A percentile compares a stretch with the other conserved stretches of the same genome.
phyloP scores from a whole-genome alignment of 2,113 vertebrate genomes.

The Phaethon lepturus region DNA sequence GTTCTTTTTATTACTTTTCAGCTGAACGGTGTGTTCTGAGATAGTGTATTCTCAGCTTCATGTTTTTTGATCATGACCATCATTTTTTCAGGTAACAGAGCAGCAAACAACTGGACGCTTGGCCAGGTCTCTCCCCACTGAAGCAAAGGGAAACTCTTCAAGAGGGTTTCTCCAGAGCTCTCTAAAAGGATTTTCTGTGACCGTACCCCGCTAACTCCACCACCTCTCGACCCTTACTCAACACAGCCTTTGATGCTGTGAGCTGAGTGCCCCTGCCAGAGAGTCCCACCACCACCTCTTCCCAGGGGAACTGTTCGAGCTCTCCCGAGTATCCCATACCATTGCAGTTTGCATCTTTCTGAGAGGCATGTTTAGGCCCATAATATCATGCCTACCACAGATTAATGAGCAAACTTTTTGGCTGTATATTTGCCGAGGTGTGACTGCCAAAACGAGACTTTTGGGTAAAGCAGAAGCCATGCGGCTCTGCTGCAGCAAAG shows the following conservation, averaged over 20 bases:
- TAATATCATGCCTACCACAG: neutral
- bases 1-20: neutral
- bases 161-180: neutral
- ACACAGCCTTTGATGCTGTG: neutral
- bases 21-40: neutral
- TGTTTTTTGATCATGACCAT: neutral
- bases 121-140: neutral
- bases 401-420: neutral
- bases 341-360: neutral
- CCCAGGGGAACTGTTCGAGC: neutral
- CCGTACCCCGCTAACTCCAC: neutral
- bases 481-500: accelerated
- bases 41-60: neutral
- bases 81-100: conserved; percentile 1
- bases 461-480: neutral
- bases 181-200: neutral
- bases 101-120: neutral
- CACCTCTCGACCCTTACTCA: neutral
- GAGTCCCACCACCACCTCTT: neutral
- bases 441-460: neutral
- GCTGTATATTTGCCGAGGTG: neutral
- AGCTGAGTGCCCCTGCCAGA: neutral
- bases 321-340: neutral
- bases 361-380: neutral
- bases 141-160: neutral